phyloP scores from a whole-genome alignment of 2,888 invertebrate species.

The Boloria selene region DNA sequence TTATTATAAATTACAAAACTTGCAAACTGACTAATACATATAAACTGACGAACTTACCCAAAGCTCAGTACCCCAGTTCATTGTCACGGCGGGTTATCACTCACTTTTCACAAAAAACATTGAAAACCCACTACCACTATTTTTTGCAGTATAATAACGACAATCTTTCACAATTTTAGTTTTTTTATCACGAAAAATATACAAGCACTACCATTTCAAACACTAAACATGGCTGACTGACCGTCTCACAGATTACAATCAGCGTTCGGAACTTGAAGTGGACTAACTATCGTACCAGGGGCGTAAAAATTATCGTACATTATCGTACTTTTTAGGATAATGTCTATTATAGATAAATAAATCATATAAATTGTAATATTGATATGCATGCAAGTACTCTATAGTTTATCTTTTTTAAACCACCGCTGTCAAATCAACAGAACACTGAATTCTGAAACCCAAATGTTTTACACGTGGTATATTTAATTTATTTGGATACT shows the following conservation, averaged over 20 bases:
- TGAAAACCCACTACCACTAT: slow-evolving; percentile 71
- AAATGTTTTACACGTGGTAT: no score
- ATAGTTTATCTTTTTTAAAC: no score
- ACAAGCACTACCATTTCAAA: slow-evolving; percentile 71
- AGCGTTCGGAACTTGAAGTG: no score
- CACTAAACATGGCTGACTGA: slow-evolving; percentile 81
- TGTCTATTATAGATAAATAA: no score
- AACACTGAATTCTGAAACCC: no score
- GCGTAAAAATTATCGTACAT: no score
- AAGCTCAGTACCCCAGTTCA: slow-evolving; percentile 87
- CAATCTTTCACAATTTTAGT: slow-evolving; percentile 61
- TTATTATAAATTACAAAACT: slow-evolving; percentile 37
- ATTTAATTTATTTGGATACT: no score
- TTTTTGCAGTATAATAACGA: slow-evolving; percentile 53
- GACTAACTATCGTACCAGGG: no score
- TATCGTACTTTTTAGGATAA: no score
- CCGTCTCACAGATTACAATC: slow-evolving; percentile 46
- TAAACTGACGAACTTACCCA: slow-evolving; percentile 79
- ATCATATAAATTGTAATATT: no score
- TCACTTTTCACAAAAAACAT: slow-evolving; percentile 78
- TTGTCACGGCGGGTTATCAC: slow-evolving; percentile 73
- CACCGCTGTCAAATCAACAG: no score
- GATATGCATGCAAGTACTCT: no score
- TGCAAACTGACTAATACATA: slow-evolving; percentile 34
- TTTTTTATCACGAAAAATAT: slow-evolving; percentile 63